Evolutionary conservation across 1,140 invertebrate genomes (phyloP).

Genomic region (Solenopsis invicta): DNA sequence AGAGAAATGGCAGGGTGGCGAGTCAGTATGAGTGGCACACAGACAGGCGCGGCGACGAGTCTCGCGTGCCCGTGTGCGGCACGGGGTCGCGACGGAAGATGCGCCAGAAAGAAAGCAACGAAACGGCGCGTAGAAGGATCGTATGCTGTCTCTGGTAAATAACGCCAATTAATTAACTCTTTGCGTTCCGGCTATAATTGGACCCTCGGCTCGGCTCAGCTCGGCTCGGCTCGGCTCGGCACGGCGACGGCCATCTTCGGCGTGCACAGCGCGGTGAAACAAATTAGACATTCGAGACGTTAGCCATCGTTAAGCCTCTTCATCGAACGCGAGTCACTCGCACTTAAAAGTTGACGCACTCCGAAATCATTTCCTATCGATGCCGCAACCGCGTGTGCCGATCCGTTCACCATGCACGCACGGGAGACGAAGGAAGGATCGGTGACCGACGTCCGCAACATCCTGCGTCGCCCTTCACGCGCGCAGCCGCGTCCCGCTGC

Average conservation of each 20-base stretch:
- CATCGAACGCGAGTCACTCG: too few relatives aligned
- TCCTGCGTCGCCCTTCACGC: background rate
- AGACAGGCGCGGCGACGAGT: slow-evolving; percentile 8
- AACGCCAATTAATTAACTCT: slow-evolving; percentile 71
- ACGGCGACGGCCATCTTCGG: slow-evolving; percentile 58
- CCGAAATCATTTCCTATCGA: background rate
- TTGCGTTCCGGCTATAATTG: slow-evolving; percentile 45
- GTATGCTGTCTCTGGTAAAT: slow-evolving; percentile 57
- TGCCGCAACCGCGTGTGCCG: background rate
- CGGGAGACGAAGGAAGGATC: slow-evolving; percentile 31
- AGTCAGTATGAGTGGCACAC: slow-evolving; percentile 40
- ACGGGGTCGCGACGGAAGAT: slow-evolving; percentile 58
- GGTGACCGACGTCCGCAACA: slow-evolving; percentile 27
- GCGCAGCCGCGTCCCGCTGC: slow-evolving; percentile 26
- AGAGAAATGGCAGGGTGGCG: slow-evolving; percentile 41
- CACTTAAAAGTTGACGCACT: slow-evolving; percentile 10
- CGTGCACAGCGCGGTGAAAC: background rate
- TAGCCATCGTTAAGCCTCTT: background rate
- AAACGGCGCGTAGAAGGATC: slow-evolving; percentile 61
- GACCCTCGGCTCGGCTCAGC: slow-evolving; percentile 22
- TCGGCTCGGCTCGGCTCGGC: too few relatives aligned
- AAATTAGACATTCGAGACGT: slow-evolving; percentile 53
- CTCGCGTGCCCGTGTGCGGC: slow-evolving; percentile 20
- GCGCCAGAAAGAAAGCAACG: slow-evolving; percentile 69
- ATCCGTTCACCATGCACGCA: background rate